Percentiles rank a stretch among this genome's conserved stretches.
Conservation (phyloP, 2,113 vertebrate genomes). For the Eulemur rufifrons region DNA sequence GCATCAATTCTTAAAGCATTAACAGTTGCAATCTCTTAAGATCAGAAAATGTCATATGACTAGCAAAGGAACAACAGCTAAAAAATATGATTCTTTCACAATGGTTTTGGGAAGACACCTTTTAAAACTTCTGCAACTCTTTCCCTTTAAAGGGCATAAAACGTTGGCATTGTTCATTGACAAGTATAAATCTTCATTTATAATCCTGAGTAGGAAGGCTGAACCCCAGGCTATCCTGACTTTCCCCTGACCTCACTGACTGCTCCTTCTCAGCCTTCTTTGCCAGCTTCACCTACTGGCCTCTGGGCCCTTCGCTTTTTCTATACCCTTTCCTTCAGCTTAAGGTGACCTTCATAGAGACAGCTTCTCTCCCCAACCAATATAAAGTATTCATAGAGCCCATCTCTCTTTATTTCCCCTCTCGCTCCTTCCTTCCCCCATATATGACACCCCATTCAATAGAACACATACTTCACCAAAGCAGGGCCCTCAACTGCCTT, state of each 20-base stretch:
- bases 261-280: background rate
- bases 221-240: background rate
- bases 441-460: background rate
- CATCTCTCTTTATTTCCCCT: background rate
- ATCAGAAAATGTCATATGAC: background rate
- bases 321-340: background rate
- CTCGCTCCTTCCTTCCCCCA: rapidly evolving
- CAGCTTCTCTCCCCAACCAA: background rate
- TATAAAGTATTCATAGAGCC: background rate
- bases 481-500: background rate
- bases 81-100: conserved; percentile 1
- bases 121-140: conserved; percentile 23
- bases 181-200: background rate
- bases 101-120: background rate
- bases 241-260: background rate
- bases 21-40: background rate
- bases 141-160: background rate
- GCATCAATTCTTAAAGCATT: background rate
- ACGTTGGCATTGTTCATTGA: background rate
- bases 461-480: background rate
- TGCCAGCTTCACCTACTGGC: background rate
- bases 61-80: background rate
- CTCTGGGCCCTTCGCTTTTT: background rate
- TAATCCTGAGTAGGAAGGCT: background rate
- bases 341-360: background rate